A percentile compares a stretch with the other conserved stretches of the same genome.
Conservation (phyloP, 2,113 vertebrate genomes). For the Labeo catla region DNA sequence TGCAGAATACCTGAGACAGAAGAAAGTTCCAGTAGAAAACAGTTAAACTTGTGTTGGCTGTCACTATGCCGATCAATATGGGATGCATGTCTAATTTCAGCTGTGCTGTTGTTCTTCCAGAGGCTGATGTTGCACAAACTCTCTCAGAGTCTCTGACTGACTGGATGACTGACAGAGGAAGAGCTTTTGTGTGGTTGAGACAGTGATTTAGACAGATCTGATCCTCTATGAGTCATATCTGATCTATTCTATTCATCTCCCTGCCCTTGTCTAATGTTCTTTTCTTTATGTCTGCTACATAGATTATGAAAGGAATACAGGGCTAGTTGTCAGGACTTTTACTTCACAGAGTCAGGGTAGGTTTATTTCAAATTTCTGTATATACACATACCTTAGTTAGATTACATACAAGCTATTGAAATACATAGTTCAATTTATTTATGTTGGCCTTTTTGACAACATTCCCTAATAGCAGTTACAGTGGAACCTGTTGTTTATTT, state of each 20-base stretch:
- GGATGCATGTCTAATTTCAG: constrained; percentile 53
- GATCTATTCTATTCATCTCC: background rate
- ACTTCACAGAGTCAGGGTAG: background rate
- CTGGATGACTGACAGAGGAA: background rate
- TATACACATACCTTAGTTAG: background rate
- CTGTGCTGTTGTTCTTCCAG: background rate
- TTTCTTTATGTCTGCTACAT: background rate
- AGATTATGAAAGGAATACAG: background rate
- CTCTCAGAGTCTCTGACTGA: background rate
- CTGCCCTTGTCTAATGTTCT: background rate
- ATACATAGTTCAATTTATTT: background rate
- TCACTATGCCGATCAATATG: constrained; percentile 57
- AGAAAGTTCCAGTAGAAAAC: constrained; percentile 63
- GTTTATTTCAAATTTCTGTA: background rate
- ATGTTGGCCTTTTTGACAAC: background rate
- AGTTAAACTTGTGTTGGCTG: constrained; percentile 58
- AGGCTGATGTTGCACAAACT: background rate
- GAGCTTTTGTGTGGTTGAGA: background rate
- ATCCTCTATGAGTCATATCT: constrained; percentile 44
- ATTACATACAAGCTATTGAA: background rate
- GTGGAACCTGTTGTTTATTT: background rate
- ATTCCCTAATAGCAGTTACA: background rate
- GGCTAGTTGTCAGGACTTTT: too few species aligned
- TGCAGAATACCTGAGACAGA: constrained; percentile 58
- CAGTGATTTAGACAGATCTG: background rate